Evolutionary conservation across 1,140 invertebrate genomes (phyloP), one percentile per base, ranked within the genome.

Genomic region (Cepaea nemoralis): DNA sequence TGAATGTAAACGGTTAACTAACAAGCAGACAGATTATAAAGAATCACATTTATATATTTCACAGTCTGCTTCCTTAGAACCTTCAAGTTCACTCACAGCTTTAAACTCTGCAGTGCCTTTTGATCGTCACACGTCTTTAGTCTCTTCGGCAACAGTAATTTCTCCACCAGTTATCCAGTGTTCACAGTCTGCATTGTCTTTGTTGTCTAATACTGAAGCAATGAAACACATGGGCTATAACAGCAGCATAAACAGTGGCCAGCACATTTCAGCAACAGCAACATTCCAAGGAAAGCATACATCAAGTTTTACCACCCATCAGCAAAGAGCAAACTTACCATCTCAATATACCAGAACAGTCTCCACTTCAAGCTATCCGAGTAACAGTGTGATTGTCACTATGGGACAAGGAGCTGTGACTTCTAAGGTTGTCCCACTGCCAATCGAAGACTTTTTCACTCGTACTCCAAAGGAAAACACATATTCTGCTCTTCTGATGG

Each of bases 401-500:
- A 27, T 31, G n/a, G n/a, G n/a, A n/a, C n/a, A n/a, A 31, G 59
- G 22, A 24, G 31, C 6, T 42, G 12, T 27, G 39, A n/a, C 69
- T 6, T 45, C 40, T 10, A 74, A 27, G 50, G 8, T 33, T 22
- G 27, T 24, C 33, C 22, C 37, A 2, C 33, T 74, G 24, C 71
- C 71, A 19, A 24, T 74, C 1, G 33, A 74, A 48, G 39, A 74
- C 24, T 74, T 74, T 48, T 74, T 74, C 24, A 74, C 39, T 31
- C 37, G 33, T 27, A 3, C 42, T 42, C 40, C 71, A 24, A 48
- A 48, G 31, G 42, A 74, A 74, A 74, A 42, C 19, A 50, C 71
- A 0, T 74, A 74, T 19, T 74, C 71, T 8, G 48, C 71, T n/a
- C 39, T 74, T 39, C 31, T 74, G 5, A 74, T 74, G 71, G 71